Percentiles rank a stretch among this genome's conserved stretches.
Conservation (phyloP, 2,797 vertebrate genomes). For the Rhinogobio ventralis region DNA sequence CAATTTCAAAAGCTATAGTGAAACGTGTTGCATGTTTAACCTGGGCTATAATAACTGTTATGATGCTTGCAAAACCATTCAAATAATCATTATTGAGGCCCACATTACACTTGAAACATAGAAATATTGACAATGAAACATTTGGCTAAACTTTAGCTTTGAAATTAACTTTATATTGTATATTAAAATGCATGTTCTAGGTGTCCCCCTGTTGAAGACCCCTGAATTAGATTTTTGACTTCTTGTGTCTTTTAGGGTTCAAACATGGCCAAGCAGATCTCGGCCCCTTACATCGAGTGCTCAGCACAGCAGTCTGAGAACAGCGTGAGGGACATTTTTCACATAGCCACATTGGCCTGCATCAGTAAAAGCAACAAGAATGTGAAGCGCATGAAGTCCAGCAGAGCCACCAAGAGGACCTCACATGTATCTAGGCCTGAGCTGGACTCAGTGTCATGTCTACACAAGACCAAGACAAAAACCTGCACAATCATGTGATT, state of each 20-base stretch:
- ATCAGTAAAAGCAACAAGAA: constrained; percentile 89
- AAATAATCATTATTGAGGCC: neutral
- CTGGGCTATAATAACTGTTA: neutral
- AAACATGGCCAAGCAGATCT: constrained; percentile 89
- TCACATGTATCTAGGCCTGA: constrained; percentile 86
- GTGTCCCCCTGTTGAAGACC: neutral
- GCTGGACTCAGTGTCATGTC: constrained; percentile 82
- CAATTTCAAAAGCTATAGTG: neutral
- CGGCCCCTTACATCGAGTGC: constrained; percentile 89
- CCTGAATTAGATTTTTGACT: neutral
- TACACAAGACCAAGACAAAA: constrained; percentile 89
- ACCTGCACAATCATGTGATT: constrained; percentile 89
- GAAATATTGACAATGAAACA: neutral
- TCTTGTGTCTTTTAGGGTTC: constrained; percentile 76
- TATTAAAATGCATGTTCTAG: neutral
- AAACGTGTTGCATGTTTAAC: neutral
- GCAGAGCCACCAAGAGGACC: constrained; percentile 85
- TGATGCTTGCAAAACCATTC: neutral
- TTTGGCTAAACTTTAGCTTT: neutral
- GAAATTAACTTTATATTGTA: neutral
- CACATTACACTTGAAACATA: neutral
- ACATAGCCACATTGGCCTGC: constrained; percentile 88
- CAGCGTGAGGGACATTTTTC: constrained; percentile 92
- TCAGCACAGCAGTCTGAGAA: constrained; percentile 90
- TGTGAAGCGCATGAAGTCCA: constrained; percentile 85